Evolutionary conservation across 2,888 invertebrate species (phyloP), one percentile per base, ranked within the genome.

Genomic region (Cotesia congregata): DNA sequence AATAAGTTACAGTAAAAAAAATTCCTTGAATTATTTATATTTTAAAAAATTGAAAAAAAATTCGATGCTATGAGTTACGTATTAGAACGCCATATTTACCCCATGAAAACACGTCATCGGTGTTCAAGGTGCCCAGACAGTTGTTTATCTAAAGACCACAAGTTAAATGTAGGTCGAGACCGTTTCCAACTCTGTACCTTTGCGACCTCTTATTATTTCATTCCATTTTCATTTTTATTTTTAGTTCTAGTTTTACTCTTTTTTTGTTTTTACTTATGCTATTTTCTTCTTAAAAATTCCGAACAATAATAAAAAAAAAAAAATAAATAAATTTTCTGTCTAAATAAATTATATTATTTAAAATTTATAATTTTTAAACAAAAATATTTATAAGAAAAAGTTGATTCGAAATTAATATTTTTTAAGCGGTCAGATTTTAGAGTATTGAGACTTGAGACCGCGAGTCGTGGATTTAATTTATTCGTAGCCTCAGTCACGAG

Each of bases 401-500:
- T 30, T 30, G 30, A 30, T 30, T 30, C 1, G 30, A 30, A 30
- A 30, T 30, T 30, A 1, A 30, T 30, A 30, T 30, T 30, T 30
- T 30, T 30, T 30, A 30, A 30, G 30, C 1, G 30, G 30, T 30
- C 30, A 30, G 30, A 30, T 30, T 30, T 1, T 1, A 30, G 30
- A 30, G 30, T 2, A 30, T 30, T 30, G 30, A 30, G 30, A 30
- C 30, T 30, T 30, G 30, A 30, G 30, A 30, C 30, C 1, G 1
- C 30, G 30, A 30, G 30, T 30, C 30, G 30, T 30, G 30, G 30
- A 30, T 30, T 30, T 30, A 30, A 30, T 67, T 60, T 67, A 70
- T 61, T 68, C 61, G 78, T 67, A 75, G 72, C 77, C 75, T 81
- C 85, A 87, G 88, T 87, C 85, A 87, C 84, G 83, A 83, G 84